Percentiles rank a stretch among this genome's conserved stretches.
phyloP scores from a whole-genome alignment of 2,797 vertebrate genomes.

The Diplodus puntazzo region DNA sequence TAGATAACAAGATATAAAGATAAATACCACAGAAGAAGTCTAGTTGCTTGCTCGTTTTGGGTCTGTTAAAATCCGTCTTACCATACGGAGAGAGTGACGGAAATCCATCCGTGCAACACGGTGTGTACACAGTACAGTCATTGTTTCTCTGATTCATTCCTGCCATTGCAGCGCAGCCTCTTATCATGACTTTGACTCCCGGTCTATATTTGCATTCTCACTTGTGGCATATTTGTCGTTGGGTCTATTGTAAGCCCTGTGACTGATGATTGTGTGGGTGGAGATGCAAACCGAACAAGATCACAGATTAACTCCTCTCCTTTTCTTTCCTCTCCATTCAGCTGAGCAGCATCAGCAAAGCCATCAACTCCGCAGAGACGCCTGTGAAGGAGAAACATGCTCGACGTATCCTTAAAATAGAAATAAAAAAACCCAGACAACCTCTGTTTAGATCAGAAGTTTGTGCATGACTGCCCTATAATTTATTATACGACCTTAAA shows the following conservation, averaged over 20 bases:
- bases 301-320: slow-evolving; percentile 19
- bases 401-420: slow-evolving; percentile 93
- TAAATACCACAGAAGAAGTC: not conserved
- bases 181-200: slow-evolving; percentile 33
- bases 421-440: too few relatives aligned
- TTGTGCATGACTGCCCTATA: not conserved
- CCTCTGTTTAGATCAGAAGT: not conserved
- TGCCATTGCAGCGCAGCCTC: not conserved
- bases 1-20: not conserved
- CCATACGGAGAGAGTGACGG: not conserved
- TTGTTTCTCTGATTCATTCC: slow-evolving; percentile 34
- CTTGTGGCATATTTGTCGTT: slow-evolving; percentile 6
- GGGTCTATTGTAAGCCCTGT: slow-evolving; percentile 7
- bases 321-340: slow-evolving; percentile 65
- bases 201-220: slow-evolving; percentile 23
- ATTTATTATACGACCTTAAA: not conserved
- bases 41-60: not conserved
- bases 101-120: not conserved
- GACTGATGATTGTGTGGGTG: slow-evolving; percentile 7
- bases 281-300: slow-evolving; percentile 1
- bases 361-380: slow-evolving; percentile 93
- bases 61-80: slow-evolving; percentile 1
- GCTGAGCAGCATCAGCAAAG: slow-evolving; percentile 98
- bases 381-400: slow-evolving; percentile 99
- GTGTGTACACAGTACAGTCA: slow-evolving; percentile 11